Conservation (phyloP, 2,888 invertebrate species). For the Biston stratarius region DNA sequence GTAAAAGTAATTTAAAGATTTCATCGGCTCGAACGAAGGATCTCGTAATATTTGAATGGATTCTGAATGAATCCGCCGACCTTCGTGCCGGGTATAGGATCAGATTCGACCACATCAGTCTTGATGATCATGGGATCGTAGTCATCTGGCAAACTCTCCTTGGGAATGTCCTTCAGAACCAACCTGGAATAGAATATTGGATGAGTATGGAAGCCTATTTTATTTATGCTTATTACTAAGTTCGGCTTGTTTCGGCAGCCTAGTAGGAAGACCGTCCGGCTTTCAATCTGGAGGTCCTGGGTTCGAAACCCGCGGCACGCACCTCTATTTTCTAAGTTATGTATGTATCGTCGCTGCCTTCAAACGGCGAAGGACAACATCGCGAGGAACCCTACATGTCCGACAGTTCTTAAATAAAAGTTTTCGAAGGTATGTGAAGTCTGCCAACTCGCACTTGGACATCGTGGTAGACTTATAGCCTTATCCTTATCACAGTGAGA, state of each 20-base stretch:
- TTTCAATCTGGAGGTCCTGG: too few relatives aligned
- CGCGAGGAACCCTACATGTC: neutral
- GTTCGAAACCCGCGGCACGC: too few relatives aligned
- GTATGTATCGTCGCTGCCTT: too few relatives aligned
- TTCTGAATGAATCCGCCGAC: slow-evolving; percentile 34
- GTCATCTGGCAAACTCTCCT: slow-evolving; percentile 61
- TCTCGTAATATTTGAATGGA: neutral
- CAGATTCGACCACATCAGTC: slow-evolving; percentile 48
- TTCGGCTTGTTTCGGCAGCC: neutral
- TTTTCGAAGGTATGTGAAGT: too few relatives aligned
- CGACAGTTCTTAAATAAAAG: neutral
- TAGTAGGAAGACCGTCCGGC: too few relatives aligned
- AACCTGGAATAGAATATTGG: slow-evolving; percentile 55
- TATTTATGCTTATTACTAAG: neutral
- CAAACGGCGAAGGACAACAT: too few relatives aligned
- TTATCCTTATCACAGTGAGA: too few relatives aligned
- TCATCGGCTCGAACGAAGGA: too few relatives aligned
- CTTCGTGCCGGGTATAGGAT: slow-evolving; percentile 57
- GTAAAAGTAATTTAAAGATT: neutral
- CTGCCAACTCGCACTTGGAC: too few relatives aligned
- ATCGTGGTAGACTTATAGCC: too few relatives aligned
- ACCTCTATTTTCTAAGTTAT: too few relatives aligned
- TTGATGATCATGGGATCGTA: slow-evolving; percentile 58
- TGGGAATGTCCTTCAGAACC: slow-evolving; percentile 65
- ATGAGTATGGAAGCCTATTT: too few relatives aligned